phyloP scores from a whole-genome alignment of 1,140 invertebrate genomes.

The Stegodyphus dumicola region DNA sequence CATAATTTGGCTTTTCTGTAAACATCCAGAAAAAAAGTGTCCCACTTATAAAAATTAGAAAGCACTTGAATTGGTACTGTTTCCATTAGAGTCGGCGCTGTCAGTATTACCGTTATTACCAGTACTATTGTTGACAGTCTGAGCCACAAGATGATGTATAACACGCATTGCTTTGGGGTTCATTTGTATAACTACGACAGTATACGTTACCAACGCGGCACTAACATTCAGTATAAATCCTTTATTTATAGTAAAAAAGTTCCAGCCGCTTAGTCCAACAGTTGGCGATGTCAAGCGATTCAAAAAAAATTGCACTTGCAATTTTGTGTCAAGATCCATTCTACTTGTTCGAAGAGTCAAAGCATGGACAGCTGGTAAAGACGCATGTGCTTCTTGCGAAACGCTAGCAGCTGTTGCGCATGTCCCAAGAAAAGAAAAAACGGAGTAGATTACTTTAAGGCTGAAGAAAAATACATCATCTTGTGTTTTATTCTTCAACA shows the following conservation, averaged over 20 bases:
- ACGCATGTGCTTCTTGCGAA: conserved; percentile 59
- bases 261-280: conserved; percentile 61
- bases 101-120: conserved; percentile 28
- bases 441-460: conserved; percentile 62
- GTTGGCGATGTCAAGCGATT: conserved; percentile 56
- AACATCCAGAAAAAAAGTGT: too few relatives aligned
- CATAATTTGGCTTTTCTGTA: too few relatives aligned
- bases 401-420: conserved; percentile 60
- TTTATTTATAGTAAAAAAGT: conserved; percentile 62
- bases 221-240: conserved; percentile 63
- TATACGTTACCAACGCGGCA: conserved; percentile 62
- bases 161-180: conserved; percentile 63
- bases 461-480: conserved; percentile 62
- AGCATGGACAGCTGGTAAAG: conserved; percentile 57
- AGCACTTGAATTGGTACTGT: conserved; percentile 45
- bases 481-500: conserved; percentile 59
- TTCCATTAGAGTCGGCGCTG: conserved; percentile 1
- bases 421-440: conserved; percentile 61
- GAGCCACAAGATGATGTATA: conserved; percentile 61
- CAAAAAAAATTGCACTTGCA: conserved; percentile 62
- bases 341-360: conserved; percentile 55
- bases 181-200: conserved; percentile 63
- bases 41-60: not conserved
- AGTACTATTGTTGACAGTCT: conserved; percentile 55
- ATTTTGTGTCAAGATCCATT: conserved; percentile 60